Percentiles rank a stretch among this genome's conserved stretches.
Conservation (phyloP, 2,888 invertebrate species). For the Agrochola lota region DNA sequence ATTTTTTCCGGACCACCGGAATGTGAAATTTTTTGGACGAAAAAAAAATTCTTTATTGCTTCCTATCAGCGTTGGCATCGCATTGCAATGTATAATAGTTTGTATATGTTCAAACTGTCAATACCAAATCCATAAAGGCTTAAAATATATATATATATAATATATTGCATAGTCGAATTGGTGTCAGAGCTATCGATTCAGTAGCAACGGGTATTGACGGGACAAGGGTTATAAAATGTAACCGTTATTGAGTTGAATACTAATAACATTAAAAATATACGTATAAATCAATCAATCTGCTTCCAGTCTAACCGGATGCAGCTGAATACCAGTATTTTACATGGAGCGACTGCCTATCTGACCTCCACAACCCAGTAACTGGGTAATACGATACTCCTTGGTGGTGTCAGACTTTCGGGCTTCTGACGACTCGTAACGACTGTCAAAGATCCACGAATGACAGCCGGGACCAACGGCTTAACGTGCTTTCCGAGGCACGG, state of each 20-base stretch:
- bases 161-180: conserved; percentile 29
- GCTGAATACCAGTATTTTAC: too few species aligned
- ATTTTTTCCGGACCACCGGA: conserved; percentile 66
- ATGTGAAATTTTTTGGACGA: conserved; percentile 47
- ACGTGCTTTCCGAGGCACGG: too few species aligned
- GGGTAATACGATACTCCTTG: too few species aligned
- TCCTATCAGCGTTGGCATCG: conserved; percentile 27
- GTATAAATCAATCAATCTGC: too few species aligned
- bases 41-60: conserved; percentile 39
- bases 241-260: conserved; percentile 7
- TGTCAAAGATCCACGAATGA: too few species aligned
- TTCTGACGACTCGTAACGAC: too few species aligned
- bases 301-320: too few species aligned
- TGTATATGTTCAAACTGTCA: conserved; percentile 17
- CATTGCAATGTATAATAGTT: conserved; percentile 25
- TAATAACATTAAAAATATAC: not conserved
- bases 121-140: conserved; percentile 3
- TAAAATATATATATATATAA: too few species aligned
- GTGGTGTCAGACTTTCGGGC: too few species aligned
- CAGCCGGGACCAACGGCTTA: too few species aligned
- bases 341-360: too few species aligned
- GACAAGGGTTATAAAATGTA: conserved; percentile 19
- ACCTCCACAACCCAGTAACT: too few species aligned
- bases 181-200: conserved; percentile 30
- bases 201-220: conserved; percentile 9